These are phyloP conservation scores for Hephaestus fuliginosus DNA, from an alignment of 2,797 vertebrate species.

Conservation along the genomic window DNA sequence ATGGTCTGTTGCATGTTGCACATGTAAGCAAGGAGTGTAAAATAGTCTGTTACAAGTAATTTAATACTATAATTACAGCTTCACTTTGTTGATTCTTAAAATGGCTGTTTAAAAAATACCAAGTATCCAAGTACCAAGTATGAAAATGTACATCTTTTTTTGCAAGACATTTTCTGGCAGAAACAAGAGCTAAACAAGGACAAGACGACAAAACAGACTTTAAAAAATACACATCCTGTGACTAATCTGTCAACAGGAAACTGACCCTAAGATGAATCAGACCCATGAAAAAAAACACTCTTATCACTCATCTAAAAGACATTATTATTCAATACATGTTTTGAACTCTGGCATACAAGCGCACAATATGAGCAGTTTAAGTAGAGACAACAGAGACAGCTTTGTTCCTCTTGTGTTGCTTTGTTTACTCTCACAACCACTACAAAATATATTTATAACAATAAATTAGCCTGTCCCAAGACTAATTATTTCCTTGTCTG, in stretches of 20 bases:
- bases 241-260: conserved; percentile 5
- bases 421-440: background rate
- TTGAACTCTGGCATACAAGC: background rate
- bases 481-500: conserved; percentile 3
- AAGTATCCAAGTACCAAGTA: background rate
- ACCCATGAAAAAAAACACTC: background rate
- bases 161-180: conserved; percentile 1
- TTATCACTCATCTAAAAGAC: background rate
- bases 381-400: background rate
- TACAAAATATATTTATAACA: background rate
- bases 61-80: conserved; percentile 10
- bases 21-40: background rate
- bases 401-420: background rate
- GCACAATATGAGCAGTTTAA: background rate
- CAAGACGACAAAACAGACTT: conserved; percentile 10
- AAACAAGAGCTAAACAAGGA: conserved; percentile 15
- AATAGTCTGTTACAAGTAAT: background rate
- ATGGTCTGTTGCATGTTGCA: too few species aligned
- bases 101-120: conserved; percentile 2
- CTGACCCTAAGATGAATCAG: background rate
- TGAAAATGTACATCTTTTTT: background rate
- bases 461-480: background rate
- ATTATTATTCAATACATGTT: conserved; percentile 18
- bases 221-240: conserved; percentile 11
- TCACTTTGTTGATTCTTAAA: conserved; percentile 24